Base-by-base conservation (phyloP, 2,113 vertebrate genomes). In the Festucalex cinctus region DNA sequence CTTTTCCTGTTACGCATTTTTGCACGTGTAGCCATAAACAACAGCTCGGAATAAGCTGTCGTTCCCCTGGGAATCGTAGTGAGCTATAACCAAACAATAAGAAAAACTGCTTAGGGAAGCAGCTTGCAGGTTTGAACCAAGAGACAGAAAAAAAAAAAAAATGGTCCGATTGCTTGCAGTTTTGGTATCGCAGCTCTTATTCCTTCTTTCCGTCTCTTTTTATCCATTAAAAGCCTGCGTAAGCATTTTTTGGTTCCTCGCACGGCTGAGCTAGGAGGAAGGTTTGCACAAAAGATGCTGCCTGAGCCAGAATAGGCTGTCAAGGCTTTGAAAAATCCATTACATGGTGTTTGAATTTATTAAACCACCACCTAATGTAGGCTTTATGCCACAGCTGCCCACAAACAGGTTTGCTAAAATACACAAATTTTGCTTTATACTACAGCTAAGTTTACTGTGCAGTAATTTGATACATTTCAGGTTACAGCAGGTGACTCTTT, bases 111-210 rank as follows among this genome's bases (percentile, higher is more conserved):
- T 66, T 72, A 73, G 51, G 24, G 74, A 68, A 77, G 63, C 57
- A 65, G 39, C 46, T 72, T 14, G 32, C 17, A 68, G 53, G 64
- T 28, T 65, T 6, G 39, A 70, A 70, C 51, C 35, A 9, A 12
- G 12, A 51, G 58, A 26, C 14, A 49, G 51, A 46, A 26, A 41
- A 5, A 22, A 28, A 83, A 82, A 54, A 57, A 26, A 60, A 19
- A 28, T 66, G 86, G 83, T 83, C 89, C 81, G 53, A 85, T 83
- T 78, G 72, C 76, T 79, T 76, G 63, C 71, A 70, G 63, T 75
- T 80, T 82, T 35, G 61, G 28, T 65, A 81, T 74, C 26, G 36
- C 56, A 68, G 48, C 43, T 9, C 14, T 53, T 60, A 72, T 78
- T 77, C 69, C 69, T 44, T 65, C 28, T 44, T 68, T 63, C 56